These are phyloP conservation scores for Ditula angustiorana DNA, from an alignment of 2,888 invertebrate genomes.

Conservation along the genomic window DNA sequence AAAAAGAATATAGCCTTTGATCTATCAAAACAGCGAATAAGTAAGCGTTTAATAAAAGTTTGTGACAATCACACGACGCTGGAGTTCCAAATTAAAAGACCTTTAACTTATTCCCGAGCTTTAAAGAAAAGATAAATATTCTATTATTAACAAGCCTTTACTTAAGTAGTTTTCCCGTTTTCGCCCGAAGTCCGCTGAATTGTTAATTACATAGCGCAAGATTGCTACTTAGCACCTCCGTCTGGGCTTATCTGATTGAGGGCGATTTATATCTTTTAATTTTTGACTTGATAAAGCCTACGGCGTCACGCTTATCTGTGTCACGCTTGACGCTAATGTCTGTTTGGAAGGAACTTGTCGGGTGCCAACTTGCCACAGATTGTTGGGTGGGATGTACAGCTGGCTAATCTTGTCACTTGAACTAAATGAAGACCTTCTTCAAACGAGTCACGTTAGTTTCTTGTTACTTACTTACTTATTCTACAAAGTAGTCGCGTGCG, in stretches of 20 bases:
- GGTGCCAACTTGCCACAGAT: constrained; percentile 27
- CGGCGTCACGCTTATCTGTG: constrained; percentile 44
- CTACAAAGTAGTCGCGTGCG: no score
- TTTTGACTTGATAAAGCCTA: constrained; percentile 51
- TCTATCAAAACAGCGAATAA: no score
- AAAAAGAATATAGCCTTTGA: no score
- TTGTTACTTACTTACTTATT: not conserved
- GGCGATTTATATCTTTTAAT: constrained; percentile 67
- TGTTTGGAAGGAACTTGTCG: constrained; percentile 39
- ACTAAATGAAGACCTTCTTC: not conserved
- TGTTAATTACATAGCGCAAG: constrained; percentile 77
- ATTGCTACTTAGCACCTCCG: constrained; percentile 75
- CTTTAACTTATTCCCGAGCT: not conserved
- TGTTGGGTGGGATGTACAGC: not conserved
- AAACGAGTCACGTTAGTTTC: not conserved
- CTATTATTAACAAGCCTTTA: constrained; percentile 54
- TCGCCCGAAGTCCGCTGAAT: constrained; percentile 68
- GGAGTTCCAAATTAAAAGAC: not conserved
- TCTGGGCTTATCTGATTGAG: constrained; percentile 66
- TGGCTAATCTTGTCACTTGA: not conserved
- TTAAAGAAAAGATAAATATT: constrained; percentile 43
- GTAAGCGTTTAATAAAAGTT: not conserved
- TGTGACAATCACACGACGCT: not conserved
- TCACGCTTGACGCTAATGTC: constrained; percentile 46
- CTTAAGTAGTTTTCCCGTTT: constrained; percentile 67